Conservation (phyloP, 1,140 invertebrate genomes). For the Heterodera schachtii region DNA sequence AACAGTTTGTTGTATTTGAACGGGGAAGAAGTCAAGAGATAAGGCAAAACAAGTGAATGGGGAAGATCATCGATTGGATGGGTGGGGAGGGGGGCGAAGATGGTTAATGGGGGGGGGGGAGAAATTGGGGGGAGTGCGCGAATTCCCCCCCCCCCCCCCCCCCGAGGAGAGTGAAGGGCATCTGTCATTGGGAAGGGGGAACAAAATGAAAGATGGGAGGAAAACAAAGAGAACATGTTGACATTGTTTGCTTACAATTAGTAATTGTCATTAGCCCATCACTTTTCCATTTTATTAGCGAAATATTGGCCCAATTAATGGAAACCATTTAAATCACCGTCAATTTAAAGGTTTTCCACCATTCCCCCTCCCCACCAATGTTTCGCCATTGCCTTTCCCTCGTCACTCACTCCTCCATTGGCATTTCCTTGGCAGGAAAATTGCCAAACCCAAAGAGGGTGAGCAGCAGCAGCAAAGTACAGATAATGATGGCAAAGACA, state of each 20-base stretch:
- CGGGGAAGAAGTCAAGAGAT: neutral
- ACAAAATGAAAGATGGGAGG: neutral
- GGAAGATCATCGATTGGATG: slow-evolving; percentile 8
- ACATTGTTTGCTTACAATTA: neutral
- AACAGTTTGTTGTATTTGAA: too few species aligned
- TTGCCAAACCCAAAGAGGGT: neutral
- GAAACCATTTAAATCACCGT: too few species aligned
- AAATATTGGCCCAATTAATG: too few species aligned
- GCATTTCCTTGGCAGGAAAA: too few species aligned
- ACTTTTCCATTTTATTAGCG: too few species aligned
- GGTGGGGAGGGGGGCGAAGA: neutral
- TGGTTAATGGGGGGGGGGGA: neutral
- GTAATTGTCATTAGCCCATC: too few species aligned
- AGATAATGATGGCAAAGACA: neutral
- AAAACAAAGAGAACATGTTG: neutral
- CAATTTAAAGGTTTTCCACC: too few species aligned
- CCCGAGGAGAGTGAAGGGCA: neutral
- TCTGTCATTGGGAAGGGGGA: neutral
- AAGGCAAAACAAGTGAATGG: neutral
- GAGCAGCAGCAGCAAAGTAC: neutral
- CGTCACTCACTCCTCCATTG: too few species aligned
- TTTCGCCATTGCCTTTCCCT: neutral
- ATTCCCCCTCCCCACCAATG: too few species aligned
- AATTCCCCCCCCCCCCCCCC: neutral
- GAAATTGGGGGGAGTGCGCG: neutral